These are phyloP conservation scores for Chironomus tepperi DNA, from an alignment of 1,140 invertebrate genomes.

Conservation along the genomic window DNA sequence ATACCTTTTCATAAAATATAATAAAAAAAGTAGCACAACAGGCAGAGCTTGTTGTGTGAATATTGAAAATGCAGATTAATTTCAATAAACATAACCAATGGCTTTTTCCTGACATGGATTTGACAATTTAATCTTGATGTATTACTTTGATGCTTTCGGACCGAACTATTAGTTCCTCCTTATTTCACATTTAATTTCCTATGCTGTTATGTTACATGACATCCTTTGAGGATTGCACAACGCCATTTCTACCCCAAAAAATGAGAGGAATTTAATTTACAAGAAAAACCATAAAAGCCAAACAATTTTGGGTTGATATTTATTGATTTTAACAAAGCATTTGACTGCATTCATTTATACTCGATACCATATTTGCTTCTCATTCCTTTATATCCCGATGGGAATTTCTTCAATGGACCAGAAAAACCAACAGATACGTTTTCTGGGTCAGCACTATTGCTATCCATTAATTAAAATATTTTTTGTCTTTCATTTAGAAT, in stretches of 20 bases:
- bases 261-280: neutral
- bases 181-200: neutral
- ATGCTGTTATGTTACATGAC: neutral
- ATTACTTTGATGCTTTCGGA: neutral
- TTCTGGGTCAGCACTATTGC: too few relatives aligned
- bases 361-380: too few relatives aligned
- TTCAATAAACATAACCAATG: constrained; percentile 8
- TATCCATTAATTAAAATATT: too few relatives aligned
- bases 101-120: neutral
- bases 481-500: too few relatives aligned
- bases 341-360: too few relatives aligned
- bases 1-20: neutral
- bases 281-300: neutral
- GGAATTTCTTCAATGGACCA: too few relatives aligned
- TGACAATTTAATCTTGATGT: constrained; percentile 14
- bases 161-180: neutral
- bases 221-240: too few relatives aligned
- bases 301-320: neutral
- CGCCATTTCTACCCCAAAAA: too few relatives aligned
- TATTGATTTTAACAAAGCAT: neutral
- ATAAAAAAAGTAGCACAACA: neutral
- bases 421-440: too few relatives aligned
- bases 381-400: too few relatives aligned
- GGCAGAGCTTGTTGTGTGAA: too few relatives aligned
- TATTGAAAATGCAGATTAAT: constrained; percentile 4